A percentile compares a stretch with the other conserved stretches of the same genome.
phyloP scores from a whole-genome alignment of 2,113 vertebrate species.

The Bagarius yarrelli region DNA sequence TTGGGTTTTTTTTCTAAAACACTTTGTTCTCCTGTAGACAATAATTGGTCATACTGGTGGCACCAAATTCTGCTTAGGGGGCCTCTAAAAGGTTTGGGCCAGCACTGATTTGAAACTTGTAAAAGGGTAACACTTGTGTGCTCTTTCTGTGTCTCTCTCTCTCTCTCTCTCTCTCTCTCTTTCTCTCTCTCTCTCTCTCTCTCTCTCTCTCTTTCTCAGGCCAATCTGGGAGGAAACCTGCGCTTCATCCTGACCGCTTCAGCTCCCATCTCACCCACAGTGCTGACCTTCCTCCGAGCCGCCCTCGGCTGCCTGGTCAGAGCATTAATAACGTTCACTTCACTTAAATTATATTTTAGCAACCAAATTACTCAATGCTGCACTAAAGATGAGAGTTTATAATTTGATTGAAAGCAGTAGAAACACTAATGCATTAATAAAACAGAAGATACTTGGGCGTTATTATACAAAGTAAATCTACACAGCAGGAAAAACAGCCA shows the following conservation, averaged over 20 bases:
- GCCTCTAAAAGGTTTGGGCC: too few relatives aligned
- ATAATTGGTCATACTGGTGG: too few relatives aligned
- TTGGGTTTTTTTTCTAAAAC: background rate
- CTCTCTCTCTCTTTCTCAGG: constrained; percentile 51
- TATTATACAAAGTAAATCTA: background rate
- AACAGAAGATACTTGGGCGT: background rate
- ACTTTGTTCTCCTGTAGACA: background rate
- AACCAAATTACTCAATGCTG: constrained; percentile 2
- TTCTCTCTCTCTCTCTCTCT: background rate
- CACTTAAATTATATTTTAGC: background rate
- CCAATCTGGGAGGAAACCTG: constrained; percentile 72
- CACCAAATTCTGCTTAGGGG: too few relatives aligned
- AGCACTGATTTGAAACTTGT: background rate
- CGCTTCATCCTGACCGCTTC: constrained; percentile 74
- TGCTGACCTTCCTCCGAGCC: constrained; percentile 76
- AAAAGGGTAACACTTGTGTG: background rate
- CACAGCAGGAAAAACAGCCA: background rate
- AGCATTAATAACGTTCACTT: background rate
- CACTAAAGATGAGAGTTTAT: background rate
- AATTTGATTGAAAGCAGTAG: constrained; percentile 13
- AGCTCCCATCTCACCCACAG: constrained; percentile 73
- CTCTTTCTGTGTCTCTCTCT: too few relatives aligned
- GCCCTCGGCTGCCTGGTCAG: constrained; percentile 71
- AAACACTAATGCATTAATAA: background rate
- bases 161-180: background rate